A percentile compares a stretch with the other conserved stretches of the same genome.
phyloP scores from a whole-genome alignment of 2,113 vertebrate species.

The Emydocephalus ijimae region DNA sequence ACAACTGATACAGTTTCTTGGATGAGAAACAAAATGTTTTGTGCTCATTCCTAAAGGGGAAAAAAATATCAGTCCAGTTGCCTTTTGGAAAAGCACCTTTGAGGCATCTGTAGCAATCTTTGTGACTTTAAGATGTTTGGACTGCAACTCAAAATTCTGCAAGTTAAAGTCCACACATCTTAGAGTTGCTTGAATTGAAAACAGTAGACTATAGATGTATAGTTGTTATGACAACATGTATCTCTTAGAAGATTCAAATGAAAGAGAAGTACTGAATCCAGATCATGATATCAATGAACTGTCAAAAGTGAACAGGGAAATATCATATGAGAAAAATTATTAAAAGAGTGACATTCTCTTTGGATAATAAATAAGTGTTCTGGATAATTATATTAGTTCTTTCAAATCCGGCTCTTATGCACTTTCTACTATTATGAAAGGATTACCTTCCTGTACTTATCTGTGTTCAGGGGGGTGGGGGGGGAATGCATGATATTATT shows the following conservation, averaged over 20 bases:
- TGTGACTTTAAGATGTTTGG: background rate
- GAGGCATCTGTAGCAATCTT: background rate
- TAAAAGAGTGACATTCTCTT: background rate
- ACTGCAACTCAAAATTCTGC: background rate
- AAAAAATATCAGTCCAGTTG: no score
- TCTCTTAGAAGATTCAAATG: constrained; percentile 12
- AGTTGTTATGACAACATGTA: constrained; percentile 7
- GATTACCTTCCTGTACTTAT: background rate
- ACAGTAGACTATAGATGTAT: background rate
- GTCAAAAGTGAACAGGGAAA: background rate
- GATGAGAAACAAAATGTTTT: no score
- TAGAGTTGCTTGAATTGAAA: background rate
- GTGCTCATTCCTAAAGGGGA: no score
- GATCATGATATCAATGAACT: background rate
- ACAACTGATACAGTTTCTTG: no score
- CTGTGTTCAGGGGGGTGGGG: background rate
- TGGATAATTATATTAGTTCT: background rate
- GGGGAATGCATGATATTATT: background rate
- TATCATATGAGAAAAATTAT: constrained; percentile 23
- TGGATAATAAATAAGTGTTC: background rate
- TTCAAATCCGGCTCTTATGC: background rate
- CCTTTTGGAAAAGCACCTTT: no score
- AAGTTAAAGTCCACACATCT: background rate
- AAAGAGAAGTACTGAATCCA: constrained; percentile 16
- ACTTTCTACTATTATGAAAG: background rate